Percentiles rank a stretch among this genome's conserved stretches.
Evolutionary conservation across 2,113 vertebrate genomes (phyloP).

Genomic region (Illadopsis cleaveri): DNA sequence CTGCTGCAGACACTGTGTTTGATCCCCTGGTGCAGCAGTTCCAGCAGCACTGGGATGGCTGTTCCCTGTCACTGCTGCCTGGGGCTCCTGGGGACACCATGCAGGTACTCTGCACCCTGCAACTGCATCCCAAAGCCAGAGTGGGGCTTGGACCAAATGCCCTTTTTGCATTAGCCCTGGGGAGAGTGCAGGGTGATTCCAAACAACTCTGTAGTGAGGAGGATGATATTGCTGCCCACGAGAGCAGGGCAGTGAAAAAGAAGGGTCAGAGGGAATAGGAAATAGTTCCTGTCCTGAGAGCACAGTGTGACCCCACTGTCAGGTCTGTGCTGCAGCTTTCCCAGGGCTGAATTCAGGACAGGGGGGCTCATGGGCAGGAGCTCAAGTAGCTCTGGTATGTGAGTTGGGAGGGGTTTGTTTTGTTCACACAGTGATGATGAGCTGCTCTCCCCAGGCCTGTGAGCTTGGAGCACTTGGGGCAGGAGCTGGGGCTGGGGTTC

Average conservation of each 20-base stretch:
- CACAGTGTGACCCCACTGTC: background rate
- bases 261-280: background rate
- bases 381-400: fast-evolving
- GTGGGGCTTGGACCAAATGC: background rate
- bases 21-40: background rate
- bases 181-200: background rate
- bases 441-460: background rate
- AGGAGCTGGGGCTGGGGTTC: background rate
- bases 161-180: background rate
- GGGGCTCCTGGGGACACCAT: background rate
- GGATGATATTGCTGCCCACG: fast-evolving
- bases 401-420: background rate
- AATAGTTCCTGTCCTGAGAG: background rate
- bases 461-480: background rate
- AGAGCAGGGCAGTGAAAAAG: background rate
- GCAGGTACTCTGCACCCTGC: background rate
- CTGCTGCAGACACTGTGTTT: background rate
- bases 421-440: background rate
- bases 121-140: background rate
- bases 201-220: fast-evolving
- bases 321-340: background rate
- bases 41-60: background rate
- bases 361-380: background rate
- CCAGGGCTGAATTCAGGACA: background rate
- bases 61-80: background rate